Base-by-base conservation (phyloP, 2,113 vertebrate genomes). In the Pseudopipra pipra region DNA sequence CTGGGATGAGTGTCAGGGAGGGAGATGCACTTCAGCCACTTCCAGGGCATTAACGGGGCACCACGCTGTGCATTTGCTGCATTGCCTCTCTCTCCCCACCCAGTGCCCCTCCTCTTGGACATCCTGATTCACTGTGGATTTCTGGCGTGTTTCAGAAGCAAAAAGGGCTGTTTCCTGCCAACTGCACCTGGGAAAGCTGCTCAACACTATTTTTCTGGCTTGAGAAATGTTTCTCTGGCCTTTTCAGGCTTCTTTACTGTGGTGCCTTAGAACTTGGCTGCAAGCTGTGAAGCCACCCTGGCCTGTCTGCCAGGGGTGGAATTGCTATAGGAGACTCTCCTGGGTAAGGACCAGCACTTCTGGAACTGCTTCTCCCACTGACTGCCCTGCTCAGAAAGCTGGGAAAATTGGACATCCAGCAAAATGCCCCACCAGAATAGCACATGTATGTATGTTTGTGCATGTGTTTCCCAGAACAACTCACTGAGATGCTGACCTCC, bases 251-350 rank as follows among this genome's bases (percentile, higher is more conserved):
- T 94, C 82, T 95, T 96, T 67, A 91, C 85, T 97, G 73, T 96
- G 97, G 96, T 97, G 96, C 95, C 97, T 97, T 96, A 93, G 94
- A 86, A 96, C 96, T 98, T 93, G 54, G 91, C 97, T 96, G 93
- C 97, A 98, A 98, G 97, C 97, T 98, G 97, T 98, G 98, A 98
- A 98, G 84, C 68, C 74, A 56, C 83, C 95, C 85, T 96, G 95
- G 94, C 68, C 77, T 74, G 8, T 74, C 35, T 65, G 92, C 88
- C 95, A 67, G 93, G 95, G 95, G 91, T 78, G 94, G 84, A 80
- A 86, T 88, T 97, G 86, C 94, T 91, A 56, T 49, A n/a, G 85
- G 88, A 96, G 81, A 81, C n/a, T 88, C 65, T 82, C 56, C 89
- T 87, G 54, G 52, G 73, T 77, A 86, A 94, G 73, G 89, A 94